Conservation (phyloP, 2,113 vertebrate species). For the Corythoichthys haematopterus region DNA sequence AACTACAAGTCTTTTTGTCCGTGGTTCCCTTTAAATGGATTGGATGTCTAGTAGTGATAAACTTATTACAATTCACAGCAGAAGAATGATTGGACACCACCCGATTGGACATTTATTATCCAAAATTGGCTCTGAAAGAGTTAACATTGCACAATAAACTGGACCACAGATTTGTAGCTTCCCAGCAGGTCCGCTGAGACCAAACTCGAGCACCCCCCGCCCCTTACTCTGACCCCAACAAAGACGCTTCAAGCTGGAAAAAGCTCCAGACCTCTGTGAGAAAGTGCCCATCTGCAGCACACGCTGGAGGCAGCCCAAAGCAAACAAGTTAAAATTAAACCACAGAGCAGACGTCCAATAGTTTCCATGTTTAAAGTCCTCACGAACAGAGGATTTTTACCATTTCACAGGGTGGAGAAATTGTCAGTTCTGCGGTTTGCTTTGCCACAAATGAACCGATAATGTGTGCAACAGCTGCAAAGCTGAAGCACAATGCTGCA, state of each 20-base stretch:
- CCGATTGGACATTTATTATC: too few relatives aligned
- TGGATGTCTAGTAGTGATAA: too few relatives aligned
- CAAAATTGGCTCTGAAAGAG: background rate
- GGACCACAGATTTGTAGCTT: constrained; percentile 26
- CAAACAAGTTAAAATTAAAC: constrained; percentile 77
- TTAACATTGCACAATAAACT: background rate
- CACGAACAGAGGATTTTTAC: constrained; percentile 62
- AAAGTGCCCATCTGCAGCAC: constrained; percentile 68
- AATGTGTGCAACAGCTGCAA: constrained; percentile 29
- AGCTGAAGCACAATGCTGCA: constrained; percentile 11
- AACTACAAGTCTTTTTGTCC: too few relatives aligned
- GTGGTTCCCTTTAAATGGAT: too few relatives aligned
- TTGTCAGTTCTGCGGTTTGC: constrained; percentile 49
- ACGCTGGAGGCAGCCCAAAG: constrained; percentile 65
- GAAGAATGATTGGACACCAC: too few relatives aligned
- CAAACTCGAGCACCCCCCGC: constrained; percentile 16
- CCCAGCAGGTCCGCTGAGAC: constrained; percentile 24
- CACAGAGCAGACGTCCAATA: constrained; percentile 54
- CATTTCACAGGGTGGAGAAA: constrained; percentile 58
- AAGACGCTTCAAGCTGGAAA: constrained; percentile 29
- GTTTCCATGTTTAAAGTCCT: constrained; percentile 56
- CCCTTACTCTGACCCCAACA: constrained; percentile 17
- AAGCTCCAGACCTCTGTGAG: constrained; percentile 60
- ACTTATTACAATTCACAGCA: too few relatives aligned
- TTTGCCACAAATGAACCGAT: constrained; percentile 36